Evolutionary conservation across 37 sponge, comb jelly and placozoan species (phyloP).

Genomic region (Crambe crambe): DNA sequence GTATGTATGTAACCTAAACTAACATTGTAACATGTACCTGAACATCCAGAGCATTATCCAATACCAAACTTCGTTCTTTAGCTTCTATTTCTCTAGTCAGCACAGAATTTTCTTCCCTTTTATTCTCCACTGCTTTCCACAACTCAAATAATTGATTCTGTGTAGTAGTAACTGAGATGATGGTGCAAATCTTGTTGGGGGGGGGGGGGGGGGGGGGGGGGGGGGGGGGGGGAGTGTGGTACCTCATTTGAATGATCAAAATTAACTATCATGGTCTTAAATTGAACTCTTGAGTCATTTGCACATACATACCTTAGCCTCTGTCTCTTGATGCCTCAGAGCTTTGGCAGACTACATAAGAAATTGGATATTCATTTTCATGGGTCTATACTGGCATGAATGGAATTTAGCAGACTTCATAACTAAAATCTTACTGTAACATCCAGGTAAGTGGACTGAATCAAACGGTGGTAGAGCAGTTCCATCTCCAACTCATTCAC

Average conservation of each 20-base stretch:
- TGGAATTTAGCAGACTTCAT: too few species aligned
- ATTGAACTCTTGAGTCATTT: too few species aligned
- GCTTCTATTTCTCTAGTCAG: slow-evolving; percentile 16
- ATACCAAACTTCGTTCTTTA: background rate
- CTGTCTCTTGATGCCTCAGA: slow-evolving; percentile 25
- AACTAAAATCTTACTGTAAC: slow-evolving; percentile 43
- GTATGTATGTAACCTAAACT: slow-evolving; percentile 8
- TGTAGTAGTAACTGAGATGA: background rate
- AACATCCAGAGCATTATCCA: slow-evolving; percentile 26
- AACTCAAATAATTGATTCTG: slow-evolving; percentile 29
- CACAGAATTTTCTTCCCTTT: slow-evolving; percentile 7
- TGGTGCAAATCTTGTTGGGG: background rate
- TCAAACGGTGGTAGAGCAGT: slow-evolving; percentile 14
- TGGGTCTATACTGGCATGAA: too few species aligned
- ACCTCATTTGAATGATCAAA: too few species aligned
- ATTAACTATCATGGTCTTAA: too few species aligned
- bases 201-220: too few species aligned
- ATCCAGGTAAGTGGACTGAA: slow-evolving; percentile 29
- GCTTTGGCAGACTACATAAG: slow-evolving; percentile 23
- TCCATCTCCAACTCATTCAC: slow-evolving; percentile 19
- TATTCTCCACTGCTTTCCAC: slow-evolving; percentile 19
- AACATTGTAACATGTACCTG: slow-evolving; percentile 21
- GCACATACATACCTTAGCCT: slow-evolving; percentile 36
- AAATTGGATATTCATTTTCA: too few species aligned
- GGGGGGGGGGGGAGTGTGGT: too few species aligned